Evolutionary conservation across 2,797 vertebrate genomes (phyloP).

Genomic region (Syndactyla subalaris): DNA sequence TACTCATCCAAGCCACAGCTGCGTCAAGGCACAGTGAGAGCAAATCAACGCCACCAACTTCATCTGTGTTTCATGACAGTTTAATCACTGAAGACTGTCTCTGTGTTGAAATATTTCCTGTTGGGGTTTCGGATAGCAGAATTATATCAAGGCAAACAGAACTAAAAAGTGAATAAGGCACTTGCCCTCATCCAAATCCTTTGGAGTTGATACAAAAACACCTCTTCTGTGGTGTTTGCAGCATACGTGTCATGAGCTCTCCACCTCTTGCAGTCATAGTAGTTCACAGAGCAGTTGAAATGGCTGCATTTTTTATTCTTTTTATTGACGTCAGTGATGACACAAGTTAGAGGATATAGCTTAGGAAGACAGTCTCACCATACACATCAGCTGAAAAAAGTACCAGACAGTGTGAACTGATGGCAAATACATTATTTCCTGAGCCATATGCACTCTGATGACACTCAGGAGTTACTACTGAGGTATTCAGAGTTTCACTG

Average conservation of each 20-base stretch:
- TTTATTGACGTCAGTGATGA: neutral
- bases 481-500: neutral
- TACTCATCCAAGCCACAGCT: constrained; percentile 48
- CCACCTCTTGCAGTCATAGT: neutral
- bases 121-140: neutral
- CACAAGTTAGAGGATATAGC: neutral
- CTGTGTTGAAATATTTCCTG: constrained; percentile 26
- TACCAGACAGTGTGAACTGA: neutral
- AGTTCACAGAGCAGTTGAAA: neutral
- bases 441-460: neutral
- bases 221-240: neutral
- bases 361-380: neutral
- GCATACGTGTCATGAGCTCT: neutral
- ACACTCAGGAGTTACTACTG: neutral
- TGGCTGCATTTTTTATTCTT: neutral
- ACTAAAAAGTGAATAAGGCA: constrained; percentile 13
- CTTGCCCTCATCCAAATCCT: neutral
- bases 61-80: constrained; percentile 7
- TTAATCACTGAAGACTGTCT: constrained; percentile 32
- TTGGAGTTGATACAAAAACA: neutral
- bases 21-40: constrained; percentile 4
- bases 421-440: neutral
- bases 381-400: neutral
- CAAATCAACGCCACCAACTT: neutral
- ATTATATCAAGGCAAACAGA: neutral